Conservation (phyloP, 2,888 invertebrate genomes). For the Chrysomela aeneicollis region DNA sequence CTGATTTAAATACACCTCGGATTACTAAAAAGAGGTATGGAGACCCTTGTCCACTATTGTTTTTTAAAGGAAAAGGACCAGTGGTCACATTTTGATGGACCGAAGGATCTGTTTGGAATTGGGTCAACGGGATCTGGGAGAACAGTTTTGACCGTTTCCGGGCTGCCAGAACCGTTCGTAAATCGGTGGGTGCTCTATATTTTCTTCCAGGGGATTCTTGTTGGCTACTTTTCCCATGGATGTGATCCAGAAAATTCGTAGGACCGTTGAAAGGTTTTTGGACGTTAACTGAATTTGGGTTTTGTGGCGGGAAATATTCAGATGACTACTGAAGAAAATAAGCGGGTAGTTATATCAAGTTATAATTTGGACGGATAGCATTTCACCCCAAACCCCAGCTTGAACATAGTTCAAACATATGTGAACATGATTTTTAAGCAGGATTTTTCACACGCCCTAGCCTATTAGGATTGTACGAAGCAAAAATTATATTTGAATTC, state of each 20-base stretch:
- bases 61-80: conserved; percentile 43
- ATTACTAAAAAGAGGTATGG: conserved; percentile 41
- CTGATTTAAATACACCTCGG: conserved; percentile 53
- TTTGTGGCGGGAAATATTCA: neutral
- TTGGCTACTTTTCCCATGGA: conserved; percentile 21
- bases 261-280: conserved; percentile 20
- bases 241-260: conserved; percentile 22
- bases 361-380: too few species aligned
- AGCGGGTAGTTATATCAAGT: too few species aligned
- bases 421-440: too few species aligned
- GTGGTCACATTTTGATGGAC: conserved; percentile 49
- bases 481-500: too few species aligned
- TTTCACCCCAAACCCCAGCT: too few species aligned
- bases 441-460: too few species aligned
- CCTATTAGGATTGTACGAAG: too few species aligned
- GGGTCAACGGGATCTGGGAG: conserved; percentile 33
- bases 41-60: conserved; percentile 47
- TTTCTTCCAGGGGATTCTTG: conserved; percentile 18
- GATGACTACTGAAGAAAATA: neutral
- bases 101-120: conserved; percentile 42
- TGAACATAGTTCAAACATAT: too few species aligned
- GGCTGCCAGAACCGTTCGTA: neutral
- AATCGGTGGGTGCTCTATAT: conserved; percentile 15
- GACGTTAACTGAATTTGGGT: conserved; percentile 11
- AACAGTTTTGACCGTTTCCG: conserved; percentile 31